A percentile compares a stretch with the other conserved stretches of the same genome.
phyloP scores from a whole-genome alignment of 2,113 vertebrate species.

The Bubo scandiacus region DNA sequence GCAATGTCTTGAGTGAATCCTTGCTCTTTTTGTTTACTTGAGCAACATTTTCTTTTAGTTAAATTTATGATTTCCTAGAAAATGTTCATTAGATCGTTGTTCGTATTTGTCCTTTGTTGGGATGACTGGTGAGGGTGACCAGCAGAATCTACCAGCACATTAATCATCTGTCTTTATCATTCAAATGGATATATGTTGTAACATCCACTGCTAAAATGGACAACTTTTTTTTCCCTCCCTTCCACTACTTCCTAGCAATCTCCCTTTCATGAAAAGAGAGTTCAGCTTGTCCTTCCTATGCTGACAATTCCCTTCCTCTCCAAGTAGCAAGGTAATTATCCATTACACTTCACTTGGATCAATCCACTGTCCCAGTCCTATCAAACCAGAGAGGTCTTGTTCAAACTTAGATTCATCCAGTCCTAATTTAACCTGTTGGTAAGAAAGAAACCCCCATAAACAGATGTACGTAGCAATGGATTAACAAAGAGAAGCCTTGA shows the following conservation, averaged over 20 bases:
- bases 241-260: background rate
- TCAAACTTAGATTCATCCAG: background rate
- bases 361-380: background rate
- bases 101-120: background rate
- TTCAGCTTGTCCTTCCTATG: background rate
- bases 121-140: background rate
- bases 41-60: background rate
- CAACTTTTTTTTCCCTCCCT: background rate
- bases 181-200: background rate
- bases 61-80: background rate
- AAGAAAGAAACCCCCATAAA: background rate
- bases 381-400: background rate
- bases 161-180: rapidly evolving
- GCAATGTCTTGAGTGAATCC: background rate
- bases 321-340: background rate
- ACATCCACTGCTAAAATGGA: background rate
- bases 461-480: background rate
- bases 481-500: background rate
- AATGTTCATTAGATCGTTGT: background rate
- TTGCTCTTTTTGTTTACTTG: background rate
- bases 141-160: background rate
- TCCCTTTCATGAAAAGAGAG: background rate
- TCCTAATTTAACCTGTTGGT: background rate
- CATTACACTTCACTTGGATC: background rate
- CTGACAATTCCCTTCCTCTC: background rate